A percentile compares a stretch with the other conserved stretches of the same genome.
phyloP scores from a whole-genome alignment of 2,113 vertebrate species.

The Podarcis raffonei region DNA sequence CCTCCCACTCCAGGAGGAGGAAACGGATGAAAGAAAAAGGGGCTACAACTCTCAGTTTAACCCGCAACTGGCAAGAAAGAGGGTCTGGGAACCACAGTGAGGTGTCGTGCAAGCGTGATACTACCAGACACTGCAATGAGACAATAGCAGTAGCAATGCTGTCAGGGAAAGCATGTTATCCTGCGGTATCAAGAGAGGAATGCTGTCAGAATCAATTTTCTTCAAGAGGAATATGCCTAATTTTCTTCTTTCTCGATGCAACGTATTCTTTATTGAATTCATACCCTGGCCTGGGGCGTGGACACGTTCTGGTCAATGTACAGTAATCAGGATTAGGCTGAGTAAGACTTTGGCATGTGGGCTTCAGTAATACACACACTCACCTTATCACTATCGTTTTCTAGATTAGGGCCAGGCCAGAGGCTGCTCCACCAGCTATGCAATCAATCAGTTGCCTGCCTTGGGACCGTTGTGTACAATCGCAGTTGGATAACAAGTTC shows the following conservation, averaged over 20 bases:
- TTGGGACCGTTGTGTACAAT: not conserved
- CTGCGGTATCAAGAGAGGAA: not conserved
- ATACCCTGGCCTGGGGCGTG: not conserved
- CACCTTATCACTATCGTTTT: not conserved
- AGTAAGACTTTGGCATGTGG: not conserved
- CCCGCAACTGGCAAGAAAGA: constrained; percentile 83
- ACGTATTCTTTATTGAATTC: no score
- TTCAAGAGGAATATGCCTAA: no score
- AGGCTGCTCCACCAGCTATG: not conserved
- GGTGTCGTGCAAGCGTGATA: fast-evolving
- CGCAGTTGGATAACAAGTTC: not conserved
- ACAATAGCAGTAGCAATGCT: not conserved
- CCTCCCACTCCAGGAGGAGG: constrained; percentile 34
- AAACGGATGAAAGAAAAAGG: constrained; percentile 76
- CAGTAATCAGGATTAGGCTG: not conserved
- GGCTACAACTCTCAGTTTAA: constrained; percentile 88
- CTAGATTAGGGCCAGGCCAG: no score
- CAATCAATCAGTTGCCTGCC: not conserved
- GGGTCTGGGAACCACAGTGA: not conserved
- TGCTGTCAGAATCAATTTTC: no score
- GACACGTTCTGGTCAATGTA: not conserved
- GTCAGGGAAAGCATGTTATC: not conserved
- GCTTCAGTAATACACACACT: not conserved
- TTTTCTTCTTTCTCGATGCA: not conserved
- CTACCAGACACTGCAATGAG: not conserved